A percentile compares a stretch with the other conserved stretches of the same genome.
Conservation (phyloP, 2,113 vertebrate genomes). For the Propithecus coquereli region DNA sequence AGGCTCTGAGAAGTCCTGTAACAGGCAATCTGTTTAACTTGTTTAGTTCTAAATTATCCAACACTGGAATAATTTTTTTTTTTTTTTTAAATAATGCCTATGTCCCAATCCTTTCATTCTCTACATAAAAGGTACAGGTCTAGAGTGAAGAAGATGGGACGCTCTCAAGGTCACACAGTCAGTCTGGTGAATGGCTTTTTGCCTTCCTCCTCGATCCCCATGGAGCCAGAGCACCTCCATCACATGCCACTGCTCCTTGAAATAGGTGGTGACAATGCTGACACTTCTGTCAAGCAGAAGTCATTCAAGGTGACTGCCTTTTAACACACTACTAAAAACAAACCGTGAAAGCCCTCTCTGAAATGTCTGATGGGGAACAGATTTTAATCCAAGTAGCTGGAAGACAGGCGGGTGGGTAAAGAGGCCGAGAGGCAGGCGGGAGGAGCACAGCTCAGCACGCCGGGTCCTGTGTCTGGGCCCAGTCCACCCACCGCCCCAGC, state of each 20-base stretch:
- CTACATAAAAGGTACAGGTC: neutral
- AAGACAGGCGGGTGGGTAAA: neutral
- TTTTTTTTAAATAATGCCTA: neutral
- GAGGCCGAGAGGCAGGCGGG: neutral
- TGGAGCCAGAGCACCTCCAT: neutral
- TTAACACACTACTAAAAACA: constrained; percentile 56
- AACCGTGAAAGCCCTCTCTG: neutral
- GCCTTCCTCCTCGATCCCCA: neutral
- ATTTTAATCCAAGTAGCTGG: neutral
- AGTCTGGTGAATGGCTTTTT: neutral
- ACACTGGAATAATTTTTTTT: neutral
- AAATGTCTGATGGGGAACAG: constrained; percentile 58
- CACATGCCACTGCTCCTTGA: neutral
- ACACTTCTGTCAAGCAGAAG: constrained; percentile 68
- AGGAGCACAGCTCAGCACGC: accelerated
- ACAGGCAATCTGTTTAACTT: neutral
- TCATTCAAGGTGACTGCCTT: constrained; percentile 60
- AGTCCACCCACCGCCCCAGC: neutral
- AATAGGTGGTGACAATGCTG: constrained; percentile 31
- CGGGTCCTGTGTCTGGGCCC: no score
- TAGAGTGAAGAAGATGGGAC: neutral
- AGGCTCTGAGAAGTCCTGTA: constrained; percentile 25
- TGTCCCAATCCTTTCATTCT: neutral
- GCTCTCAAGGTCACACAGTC: neutral
- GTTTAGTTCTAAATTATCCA: neutral